These are phyloP conservation scores for Andrena marginata DNA, from an alignment of 2,888 invertebrate genomes.

Conservation along the genomic window DNA sequence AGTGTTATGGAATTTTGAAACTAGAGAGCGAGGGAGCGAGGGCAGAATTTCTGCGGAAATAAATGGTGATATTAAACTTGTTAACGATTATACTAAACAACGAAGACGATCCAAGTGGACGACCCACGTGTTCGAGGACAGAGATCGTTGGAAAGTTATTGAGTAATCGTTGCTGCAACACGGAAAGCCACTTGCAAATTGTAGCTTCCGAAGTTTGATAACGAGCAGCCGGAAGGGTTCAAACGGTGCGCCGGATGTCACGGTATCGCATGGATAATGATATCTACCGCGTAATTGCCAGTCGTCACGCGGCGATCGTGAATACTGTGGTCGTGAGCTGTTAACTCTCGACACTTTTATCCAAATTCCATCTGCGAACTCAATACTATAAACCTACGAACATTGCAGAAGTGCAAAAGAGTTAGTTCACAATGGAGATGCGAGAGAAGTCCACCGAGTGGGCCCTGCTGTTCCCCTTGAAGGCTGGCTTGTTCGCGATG, in stretches of 20 bases:
- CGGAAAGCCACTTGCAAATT: conserved; percentile 18
- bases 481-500: conserved; percentile 87
- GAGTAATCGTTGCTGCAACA: conserved; percentile 12
- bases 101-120: neutral
- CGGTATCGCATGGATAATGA: conserved; percentile 52
- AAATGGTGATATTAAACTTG: neutral
- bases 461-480: conserved; percentile 87
- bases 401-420: neutral
- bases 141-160: conserved; percentile 11
- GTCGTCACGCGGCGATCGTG: too few relatives aligned
- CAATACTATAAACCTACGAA: too few relatives aligned
- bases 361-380: too few relatives aligned
- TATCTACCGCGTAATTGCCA: conserved; percentile 27
- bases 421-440: conserved; percentile 77
- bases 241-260: conserved; percentile 52
- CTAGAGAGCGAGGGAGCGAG: neutral
- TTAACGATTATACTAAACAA: neutral
- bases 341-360: too few relatives aligned
- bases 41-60: neutral
- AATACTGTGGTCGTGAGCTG: neutral
- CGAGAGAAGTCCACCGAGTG: conserved; percentile 86
- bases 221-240: conserved; percentile 45
- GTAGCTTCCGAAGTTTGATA: conserved; percentile 51
- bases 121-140: neutral
- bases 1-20: neutral